Percentiles rank a stretch among this genome's conserved stretches.
These are phyloP conservation scores for Gambusia affinis DNA, from an alignment of 2,113 vertebrate species.

Conservation along the genomic window DNA sequence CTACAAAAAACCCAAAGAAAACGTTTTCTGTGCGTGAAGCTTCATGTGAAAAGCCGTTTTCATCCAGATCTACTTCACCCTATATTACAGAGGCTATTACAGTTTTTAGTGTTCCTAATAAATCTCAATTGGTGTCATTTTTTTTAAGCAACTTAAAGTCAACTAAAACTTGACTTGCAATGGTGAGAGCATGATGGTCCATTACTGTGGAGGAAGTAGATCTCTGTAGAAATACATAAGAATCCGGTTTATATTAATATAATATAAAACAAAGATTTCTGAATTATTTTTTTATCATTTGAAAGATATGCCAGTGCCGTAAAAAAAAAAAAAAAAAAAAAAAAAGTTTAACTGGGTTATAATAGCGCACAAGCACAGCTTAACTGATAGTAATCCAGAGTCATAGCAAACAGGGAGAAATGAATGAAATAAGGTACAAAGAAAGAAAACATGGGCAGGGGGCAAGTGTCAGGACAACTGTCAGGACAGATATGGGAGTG, in stretches of 20 bases:
- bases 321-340: not conserved
- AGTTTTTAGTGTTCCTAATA: not conserved
- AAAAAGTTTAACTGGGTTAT: conserved; percentile 8
- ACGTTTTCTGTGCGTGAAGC: not conserved
- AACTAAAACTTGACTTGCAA: no score
- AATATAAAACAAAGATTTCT: not conserved
- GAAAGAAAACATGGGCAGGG: conserved; percentile 3
- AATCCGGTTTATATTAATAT: no score
- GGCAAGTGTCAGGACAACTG: conserved; percentile 30
- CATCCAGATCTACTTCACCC: not conserved
- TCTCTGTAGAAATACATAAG: no score
- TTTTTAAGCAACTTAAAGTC: not conserved
- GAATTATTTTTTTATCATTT: not conserved
- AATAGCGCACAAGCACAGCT: not conserved
- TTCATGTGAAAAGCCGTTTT: not conserved
- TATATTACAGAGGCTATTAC: not conserved
- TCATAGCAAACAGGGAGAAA: not conserved
- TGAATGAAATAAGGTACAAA: not conserved
- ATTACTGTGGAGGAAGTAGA: no score
- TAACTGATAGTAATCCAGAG: conserved; percentile 10
- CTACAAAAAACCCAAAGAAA: not conserved
- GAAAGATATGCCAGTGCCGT: not conserved
- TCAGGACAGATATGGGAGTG: conserved; percentile 31
- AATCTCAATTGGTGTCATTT: not conserved
- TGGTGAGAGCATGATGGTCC: no score